These are phyloP conservation scores for Cassiopea andromeda DNA, from an alignment of 30 jellyfish, hydroid and myxozoan species.

Conservation along the genomic window DNA sequence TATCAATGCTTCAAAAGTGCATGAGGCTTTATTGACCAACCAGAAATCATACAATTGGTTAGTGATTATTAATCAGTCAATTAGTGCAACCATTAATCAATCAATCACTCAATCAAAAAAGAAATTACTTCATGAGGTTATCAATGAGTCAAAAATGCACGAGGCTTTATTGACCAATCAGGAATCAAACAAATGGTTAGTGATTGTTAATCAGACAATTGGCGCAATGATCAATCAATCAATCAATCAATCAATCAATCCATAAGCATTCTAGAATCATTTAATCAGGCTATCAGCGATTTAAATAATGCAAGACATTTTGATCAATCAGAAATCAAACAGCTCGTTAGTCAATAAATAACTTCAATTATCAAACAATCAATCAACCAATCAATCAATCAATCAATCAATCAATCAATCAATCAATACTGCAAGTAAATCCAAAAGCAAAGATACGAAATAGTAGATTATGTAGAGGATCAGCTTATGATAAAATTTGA, in stretches of 20 bases:
- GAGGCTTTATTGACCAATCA: background rate
- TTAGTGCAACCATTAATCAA: background rate
- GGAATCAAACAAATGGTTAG: no score
- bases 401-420: no score
- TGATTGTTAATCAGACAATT: background rate
- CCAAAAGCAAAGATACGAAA: no score
- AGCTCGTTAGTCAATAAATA: no score
- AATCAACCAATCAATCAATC: no score
- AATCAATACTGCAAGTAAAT: no score
- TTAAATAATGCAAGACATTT: background rate
- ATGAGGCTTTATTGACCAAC: background rate
- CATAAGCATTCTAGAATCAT: background rate
- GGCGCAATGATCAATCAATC: background rate
- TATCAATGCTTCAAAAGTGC: background rate
- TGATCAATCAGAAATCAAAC: background rate
- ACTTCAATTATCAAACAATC: no score
- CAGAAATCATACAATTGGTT: no score
- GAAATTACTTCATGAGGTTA: background rate
- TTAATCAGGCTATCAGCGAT: background rate
- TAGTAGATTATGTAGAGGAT: no score
- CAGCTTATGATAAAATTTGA: no score
- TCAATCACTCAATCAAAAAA: background rate
- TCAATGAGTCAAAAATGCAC: background rate
- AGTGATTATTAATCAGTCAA: slow-evolving; percentile 6
- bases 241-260: background rate